phyloP scores from a whole-genome alignment of 2,888 invertebrate genomes.

The Lasioglossum vierecki region DNA sequence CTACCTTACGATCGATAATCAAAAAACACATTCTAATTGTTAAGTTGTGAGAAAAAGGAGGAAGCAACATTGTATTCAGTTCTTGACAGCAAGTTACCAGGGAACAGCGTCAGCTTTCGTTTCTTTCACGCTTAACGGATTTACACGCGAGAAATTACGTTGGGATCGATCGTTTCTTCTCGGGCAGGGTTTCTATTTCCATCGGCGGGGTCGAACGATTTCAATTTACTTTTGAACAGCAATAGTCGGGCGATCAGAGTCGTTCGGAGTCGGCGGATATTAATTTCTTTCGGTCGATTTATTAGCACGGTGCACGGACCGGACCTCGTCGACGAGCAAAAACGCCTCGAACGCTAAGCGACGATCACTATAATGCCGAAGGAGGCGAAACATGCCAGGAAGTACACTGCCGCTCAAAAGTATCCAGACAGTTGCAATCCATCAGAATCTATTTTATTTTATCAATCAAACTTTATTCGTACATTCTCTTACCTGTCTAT shows the following conservation, averaged over 20 bases:
- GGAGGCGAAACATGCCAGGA: constrained; percentile 17
- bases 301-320: neutral
- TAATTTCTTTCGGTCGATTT: constrained; percentile 49
- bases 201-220: constrained; percentile 24
- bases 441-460: neutral
- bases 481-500: neutral
- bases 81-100: neutral
- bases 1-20: too few relatives aligned
- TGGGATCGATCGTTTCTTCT: constrained; percentile 3
- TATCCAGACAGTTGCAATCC: neutral
- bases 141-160: constrained; percentile 33
- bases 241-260: neutral
- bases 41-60: neutral
- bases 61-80: neutral
- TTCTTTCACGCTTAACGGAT: neutral
- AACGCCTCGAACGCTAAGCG: constrained; percentile 14
- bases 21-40: neutral
- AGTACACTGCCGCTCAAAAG: constrained; percentile 9
- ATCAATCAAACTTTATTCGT: neutral
- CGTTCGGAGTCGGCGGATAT: constrained; percentile 41
- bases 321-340: constrained; percentile 24
- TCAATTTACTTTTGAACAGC: constrained; percentile 29
- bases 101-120: neutral
- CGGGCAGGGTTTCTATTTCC: constrained; percentile 29
- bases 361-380: constrained; percentile 21